Evolutionary conservation across 2,113 vertebrate genomes (phyloP).

Genomic region (Cacatua alba): DNA sequence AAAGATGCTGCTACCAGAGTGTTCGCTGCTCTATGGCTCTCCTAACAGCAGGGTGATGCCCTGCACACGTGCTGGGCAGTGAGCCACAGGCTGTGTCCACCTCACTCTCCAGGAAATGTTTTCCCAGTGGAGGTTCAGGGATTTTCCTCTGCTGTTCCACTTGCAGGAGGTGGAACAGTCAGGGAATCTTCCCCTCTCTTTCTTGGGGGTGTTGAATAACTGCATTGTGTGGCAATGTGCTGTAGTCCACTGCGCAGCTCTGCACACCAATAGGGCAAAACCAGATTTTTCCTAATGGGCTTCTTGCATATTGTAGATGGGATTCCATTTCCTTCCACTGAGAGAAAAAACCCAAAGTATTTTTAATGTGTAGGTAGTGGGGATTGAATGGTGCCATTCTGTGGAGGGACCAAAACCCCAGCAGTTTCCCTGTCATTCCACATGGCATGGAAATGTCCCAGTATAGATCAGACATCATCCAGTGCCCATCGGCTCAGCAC

Average conservation of each 20-base stretch:
- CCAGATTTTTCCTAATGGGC: fast-evolving
- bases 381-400: background rate
- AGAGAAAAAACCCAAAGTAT: background rate
- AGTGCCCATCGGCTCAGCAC: background rate
- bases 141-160: background rate
- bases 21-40: background rate
- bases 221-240: background rate
- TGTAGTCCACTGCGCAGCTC: background rate
- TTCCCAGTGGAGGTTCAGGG: background rate
- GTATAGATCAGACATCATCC: background rate
- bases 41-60: fast-evolving
- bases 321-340: background rate
- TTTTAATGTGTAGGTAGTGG: background rate
- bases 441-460: background rate
- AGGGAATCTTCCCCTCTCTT: background rate
- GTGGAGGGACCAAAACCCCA: background rate
- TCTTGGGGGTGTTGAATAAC: background rate
- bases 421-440: background rate
- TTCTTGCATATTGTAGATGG: fast-evolving
- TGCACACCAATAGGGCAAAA: background rate
- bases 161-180: background rate
- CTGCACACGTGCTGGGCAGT: fast-evolving
- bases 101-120: background rate
- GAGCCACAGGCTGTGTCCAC: background rate
- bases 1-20: background rate